Evolutionary conservation across 2,113 vertebrate genomes (phyloP), one percentile per base, ranked within the genome.

Genomic region (Benitochromis conjunctus): DNA sequence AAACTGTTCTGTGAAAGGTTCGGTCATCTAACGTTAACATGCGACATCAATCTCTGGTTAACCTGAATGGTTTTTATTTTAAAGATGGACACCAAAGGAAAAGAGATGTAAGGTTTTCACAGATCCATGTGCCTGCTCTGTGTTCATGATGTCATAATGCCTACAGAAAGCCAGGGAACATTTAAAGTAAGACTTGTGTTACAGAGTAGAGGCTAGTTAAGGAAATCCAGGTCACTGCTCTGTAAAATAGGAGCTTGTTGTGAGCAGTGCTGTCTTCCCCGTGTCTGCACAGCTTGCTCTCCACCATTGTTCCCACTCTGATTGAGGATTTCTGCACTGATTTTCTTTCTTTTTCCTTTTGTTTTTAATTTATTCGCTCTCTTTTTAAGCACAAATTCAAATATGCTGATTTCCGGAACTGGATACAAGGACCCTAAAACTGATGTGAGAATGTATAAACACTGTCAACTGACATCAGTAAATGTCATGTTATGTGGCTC

Each of bases 171-270:
- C 48, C 83, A 77, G 82, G 57, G 74, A 90, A 57, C 86, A 86
- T 92, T 92, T 92, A 92, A 91, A 92, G 86, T 16, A 56, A 91
- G 89, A 84, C 88, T 85, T 80, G 8, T 5, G 79, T 90, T 74
- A 77, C 80, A 38, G 83, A 82, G 90, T 82, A 64, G 83, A 83
- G 80, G 89, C 81, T 78, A 84, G 92, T 84, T 89, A 83, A 88
- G 36, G 55, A 92, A 95, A 95, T 95, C 87, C 94, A 94, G 93
- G 94, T 94, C 94, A 93, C 84, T 79, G 91, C 89, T 90, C 86
- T 88, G 89, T 89, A 82, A 93, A 93, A 95, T 92, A 89, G 89
- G 79, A 5, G 85, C 84, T 77, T 90, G 85, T 89, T 92, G 92
- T 92, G 78, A 88, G 83, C 88, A 62, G 64, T 86, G 89, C 80